phyloP scores from a whole-genome alignment of 2,113 vertebrate genomes.

The Falco punctatus region DNA sequence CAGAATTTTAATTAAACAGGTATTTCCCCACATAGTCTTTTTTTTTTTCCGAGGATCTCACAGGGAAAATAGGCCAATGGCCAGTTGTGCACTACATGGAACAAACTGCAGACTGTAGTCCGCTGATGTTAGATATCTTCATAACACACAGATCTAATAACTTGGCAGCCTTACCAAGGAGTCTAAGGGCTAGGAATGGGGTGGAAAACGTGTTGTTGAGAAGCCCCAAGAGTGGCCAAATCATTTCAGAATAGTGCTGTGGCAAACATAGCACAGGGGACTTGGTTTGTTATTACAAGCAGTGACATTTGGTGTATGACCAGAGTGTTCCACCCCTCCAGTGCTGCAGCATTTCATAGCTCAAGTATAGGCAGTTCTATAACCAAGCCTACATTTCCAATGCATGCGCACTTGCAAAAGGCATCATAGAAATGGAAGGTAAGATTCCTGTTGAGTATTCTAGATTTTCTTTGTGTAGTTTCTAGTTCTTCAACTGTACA shows the following conservation, averaged over 20 bases:
- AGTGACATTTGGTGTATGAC: neutral
- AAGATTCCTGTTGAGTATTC: neutral
- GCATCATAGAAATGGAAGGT: neutral
- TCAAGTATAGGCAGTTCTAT: neutral
- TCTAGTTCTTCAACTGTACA: neutral
- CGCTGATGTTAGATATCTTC: neutral
- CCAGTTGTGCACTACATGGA: neutral
- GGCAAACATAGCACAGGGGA: neutral
- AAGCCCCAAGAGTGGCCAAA: neutral
- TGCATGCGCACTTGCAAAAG: accelerated
- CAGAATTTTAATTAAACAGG: neutral
- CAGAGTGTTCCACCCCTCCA: neutral
- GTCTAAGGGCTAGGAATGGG: neutral
- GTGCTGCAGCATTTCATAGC: neutral
- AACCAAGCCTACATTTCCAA: neutral
- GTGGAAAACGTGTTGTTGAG: neutral
- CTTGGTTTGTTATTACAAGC: accelerated
- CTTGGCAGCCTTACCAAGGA: neutral
- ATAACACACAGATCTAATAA: neutral
- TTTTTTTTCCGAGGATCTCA: neutral
- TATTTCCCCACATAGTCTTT: neutral
- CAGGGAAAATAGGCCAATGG: neutral
- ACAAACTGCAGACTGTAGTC: neutral
- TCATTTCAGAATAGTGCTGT: neutral
- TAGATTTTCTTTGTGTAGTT: neutral